phyloP scores from a whole-genome alignment of 2,888 invertebrate genomes.

The Scrobipalpa atriplicella region DNA sequence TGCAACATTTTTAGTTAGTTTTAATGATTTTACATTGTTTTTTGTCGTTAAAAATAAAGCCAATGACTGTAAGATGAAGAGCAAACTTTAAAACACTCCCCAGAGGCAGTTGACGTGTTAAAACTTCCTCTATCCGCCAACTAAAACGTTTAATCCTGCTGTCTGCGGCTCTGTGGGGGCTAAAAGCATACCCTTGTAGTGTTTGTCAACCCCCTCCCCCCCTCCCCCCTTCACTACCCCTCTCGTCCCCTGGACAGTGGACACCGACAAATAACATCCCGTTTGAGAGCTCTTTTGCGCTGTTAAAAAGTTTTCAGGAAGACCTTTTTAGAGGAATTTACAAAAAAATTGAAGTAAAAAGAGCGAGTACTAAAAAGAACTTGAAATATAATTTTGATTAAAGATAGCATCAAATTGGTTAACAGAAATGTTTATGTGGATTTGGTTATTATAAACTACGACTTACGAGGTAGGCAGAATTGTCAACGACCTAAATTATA shows the following conservation, averaged over 20 bases:
- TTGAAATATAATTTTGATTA: background rate
- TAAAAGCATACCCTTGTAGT: conserved; percentile 61
- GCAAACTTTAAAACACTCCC: background rate
- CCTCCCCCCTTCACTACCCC: background rate
- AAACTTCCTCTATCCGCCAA: conserved; percentile 1
- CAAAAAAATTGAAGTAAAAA: background rate
- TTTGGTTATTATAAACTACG: no score
- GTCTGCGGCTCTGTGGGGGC: conserved; percentile 36
- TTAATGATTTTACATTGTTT: no score
- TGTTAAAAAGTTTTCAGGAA: background rate
- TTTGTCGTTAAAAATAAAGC: no score
- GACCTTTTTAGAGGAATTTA: background rate
- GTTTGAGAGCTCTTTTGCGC: conserved; percentile 1
- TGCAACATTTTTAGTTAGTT: no score
- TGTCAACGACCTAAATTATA: no score
- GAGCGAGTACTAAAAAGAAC: no score
- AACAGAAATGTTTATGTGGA: no score
- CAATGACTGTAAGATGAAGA: no score
- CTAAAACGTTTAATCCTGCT: conserved; percentile 43
- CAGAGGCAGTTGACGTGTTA: conserved; percentile 1
- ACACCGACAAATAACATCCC: conserved; percentile 15
- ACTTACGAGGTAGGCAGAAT: no score
- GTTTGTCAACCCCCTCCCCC: conserved; percentile 3
- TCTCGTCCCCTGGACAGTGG: background rate
- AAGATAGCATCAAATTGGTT: background rate